Percentiles rank a stretch among this genome's conserved stretches.
These are phyloP conservation scores for Copsychus sechellarum DNA, from an alignment of 2,113 vertebrate species.

Conservation along the genomic window DNA sequence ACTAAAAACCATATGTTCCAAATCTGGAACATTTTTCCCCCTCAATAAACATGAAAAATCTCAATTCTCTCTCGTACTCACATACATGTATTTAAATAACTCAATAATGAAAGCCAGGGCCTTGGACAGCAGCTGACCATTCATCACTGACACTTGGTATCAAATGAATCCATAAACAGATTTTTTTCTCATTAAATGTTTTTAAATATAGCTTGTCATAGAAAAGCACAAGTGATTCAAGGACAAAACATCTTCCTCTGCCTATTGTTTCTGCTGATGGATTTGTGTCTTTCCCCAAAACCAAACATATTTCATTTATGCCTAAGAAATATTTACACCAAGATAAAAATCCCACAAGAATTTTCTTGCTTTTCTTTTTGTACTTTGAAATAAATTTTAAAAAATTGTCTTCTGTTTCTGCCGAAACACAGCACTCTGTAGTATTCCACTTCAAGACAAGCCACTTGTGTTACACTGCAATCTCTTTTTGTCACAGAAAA, in stretches of 20 bases:
- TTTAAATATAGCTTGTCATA: conserved; percentile 52
- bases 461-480: background rate
- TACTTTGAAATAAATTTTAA: background rate
- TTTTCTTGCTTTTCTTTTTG: background rate
- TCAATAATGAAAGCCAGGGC: conserved; percentile 36
- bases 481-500: background rate
- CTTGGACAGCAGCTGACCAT: conserved; percentile 41
- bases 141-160: conserved; percentile 27
- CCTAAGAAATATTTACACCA: conserved; percentile 26
- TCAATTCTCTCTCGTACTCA: conserved; percentile 7
- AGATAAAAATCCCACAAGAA: conserved; percentile 39
- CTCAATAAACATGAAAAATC: conserved; percentile 12
- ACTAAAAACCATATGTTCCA: background rate
- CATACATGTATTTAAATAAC: background rate
- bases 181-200: background rate
- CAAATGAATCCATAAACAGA: conserved; percentile 31
- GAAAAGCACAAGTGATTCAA: conserved; percentile 48
- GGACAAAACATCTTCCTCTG: conserved; percentile 40
- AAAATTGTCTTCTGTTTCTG: background rate
- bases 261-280: conserved; percentile 35
- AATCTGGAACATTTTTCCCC: background rate
- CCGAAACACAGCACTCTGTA: background rate
- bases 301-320: conserved; percentile 27
- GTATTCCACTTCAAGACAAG: background rate
- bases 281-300: conserved; percentile 11